phyloP scores from a whole-genome alignment of 1,140 invertebrate genomes.

The Plectrocnemia conspersa region DNA sequence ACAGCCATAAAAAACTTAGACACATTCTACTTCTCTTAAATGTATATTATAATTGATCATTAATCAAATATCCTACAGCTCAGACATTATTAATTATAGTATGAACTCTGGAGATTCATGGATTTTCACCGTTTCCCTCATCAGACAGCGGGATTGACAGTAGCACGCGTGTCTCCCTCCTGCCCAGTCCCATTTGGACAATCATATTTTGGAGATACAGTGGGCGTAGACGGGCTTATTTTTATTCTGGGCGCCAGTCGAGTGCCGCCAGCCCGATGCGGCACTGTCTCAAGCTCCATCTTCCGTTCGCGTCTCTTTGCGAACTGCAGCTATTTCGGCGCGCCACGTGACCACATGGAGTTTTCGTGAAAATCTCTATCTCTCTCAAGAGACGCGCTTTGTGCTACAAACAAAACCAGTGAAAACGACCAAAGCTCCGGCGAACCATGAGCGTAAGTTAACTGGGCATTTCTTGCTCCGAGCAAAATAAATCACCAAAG shows the following conservation, averaged over 20 bases:
- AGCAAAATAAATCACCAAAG: not conserved
- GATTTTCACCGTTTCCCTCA: too few species aligned
- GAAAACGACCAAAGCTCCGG: conserved; percentile 1
- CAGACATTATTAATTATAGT: too few species aligned
- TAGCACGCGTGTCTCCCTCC: too few species aligned
- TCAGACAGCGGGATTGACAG: too few species aligned
- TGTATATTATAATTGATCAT: too few species aligned
- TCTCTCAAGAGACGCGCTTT: too few species aligned
- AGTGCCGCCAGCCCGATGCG: conserved; percentile 11
- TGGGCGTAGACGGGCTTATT: conserved; percentile 15
- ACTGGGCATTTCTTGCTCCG: too few species aligned
- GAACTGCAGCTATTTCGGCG: conserved; percentile 16
- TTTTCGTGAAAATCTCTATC: not conserved
- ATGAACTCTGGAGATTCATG: too few species aligned
- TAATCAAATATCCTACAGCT: too few species aligned
- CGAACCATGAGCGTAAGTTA: conserved; percentile 6
- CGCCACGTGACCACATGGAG: not conserved
- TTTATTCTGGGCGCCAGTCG: conserved; percentile 17
- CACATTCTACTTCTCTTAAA: too few species aligned
- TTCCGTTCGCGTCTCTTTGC: not conserved
- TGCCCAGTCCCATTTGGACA: conserved; percentile 3
- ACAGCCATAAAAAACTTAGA: too few species aligned
- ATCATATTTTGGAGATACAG: conserved; percentile 8
- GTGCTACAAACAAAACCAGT: too few species aligned
- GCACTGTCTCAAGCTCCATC: conserved; percentile 11